phyloP scores from a whole-genome alignment of 2,888 invertebrate species.

The Mellilla xanthometata region DNA sequence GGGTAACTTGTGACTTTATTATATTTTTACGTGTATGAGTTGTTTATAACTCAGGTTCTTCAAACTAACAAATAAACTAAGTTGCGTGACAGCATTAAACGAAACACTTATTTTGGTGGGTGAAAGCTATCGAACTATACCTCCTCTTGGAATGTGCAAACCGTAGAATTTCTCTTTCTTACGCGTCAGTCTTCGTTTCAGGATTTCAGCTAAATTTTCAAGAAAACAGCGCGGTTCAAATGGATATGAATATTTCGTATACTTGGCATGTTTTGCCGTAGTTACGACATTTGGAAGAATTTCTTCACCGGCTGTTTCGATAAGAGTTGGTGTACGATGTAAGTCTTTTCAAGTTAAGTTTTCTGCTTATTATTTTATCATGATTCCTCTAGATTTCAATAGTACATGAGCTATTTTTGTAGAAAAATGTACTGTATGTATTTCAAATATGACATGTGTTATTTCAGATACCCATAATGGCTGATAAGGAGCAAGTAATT shows the following conservation, averaged over 20 bases:
- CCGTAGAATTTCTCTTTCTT: constrained; percentile 60
- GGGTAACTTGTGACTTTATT: too few species aligned
- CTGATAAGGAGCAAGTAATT: constrained; percentile 75
- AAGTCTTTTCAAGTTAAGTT: too few species aligned
- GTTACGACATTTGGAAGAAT: constrained; percentile 22
- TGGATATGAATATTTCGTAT: constrained; percentile 20
- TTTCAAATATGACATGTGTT: too few species aligned
- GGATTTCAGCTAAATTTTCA: constrained; percentile 31
- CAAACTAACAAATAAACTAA: too few species aligned
- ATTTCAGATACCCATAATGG: constrained; percentile 42
- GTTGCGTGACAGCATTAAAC: background rate
- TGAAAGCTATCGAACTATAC: constrained; percentile 18
- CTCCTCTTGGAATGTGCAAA: constrained; percentile 13
- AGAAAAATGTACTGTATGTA: too few species aligned
- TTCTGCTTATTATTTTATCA: too few species aligned
- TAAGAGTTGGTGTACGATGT: constrained; percentile 13
- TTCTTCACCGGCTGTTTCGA: constrained; percentile 30
- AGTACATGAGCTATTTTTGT: too few species aligned
- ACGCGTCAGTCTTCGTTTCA: constrained; percentile 51
- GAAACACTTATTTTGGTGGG: constrained; percentile 18
- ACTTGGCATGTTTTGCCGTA: constrained; percentile 23
- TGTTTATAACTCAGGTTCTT: too few species aligned
- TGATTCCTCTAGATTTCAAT: too few species aligned
- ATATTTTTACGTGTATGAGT: too few species aligned
- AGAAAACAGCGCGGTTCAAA: too few species aligned